Percentiles rank a stretch among this genome's conserved stretches.
phyloP scores from a whole-genome alignment of 2,888 invertebrate genomes.

The Polylopha cassiicola region DNA sequence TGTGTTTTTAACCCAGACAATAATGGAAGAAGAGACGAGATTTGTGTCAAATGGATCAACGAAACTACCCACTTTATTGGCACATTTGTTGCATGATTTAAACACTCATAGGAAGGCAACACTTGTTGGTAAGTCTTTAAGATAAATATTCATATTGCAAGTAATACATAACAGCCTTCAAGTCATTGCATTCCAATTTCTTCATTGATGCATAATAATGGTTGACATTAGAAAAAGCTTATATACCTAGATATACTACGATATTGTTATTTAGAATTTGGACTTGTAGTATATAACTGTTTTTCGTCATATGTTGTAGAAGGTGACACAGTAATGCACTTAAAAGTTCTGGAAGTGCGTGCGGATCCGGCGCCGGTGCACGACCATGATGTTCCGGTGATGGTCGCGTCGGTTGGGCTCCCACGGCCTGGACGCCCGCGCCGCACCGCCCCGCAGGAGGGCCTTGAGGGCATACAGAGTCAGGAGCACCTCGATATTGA shows the following conservation, averaged over 20 bases:
- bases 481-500: slow-evolving; percentile 73
- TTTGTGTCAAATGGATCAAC: slow-evolving; percentile 88
- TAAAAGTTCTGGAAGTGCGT: slow-evolving; percentile 90
- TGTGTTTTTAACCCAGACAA: too few relatives aligned
- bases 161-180: too few relatives aligned
- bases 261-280: too few relatives aligned
- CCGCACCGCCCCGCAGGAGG: slow-evolving; percentile 35
- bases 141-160: slow-evolving; percentile 13
- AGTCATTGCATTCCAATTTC: too few relatives aligned
- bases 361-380: slow-evolving; percentile 88
- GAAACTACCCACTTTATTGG: slow-evolving; percentile 85
- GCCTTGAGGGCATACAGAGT: slow-evolving; percentile 39
- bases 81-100: slow-evolving; percentile 87
- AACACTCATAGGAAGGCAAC: slow-evolving; percentile 88
- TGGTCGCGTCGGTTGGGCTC: slow-evolving; percentile 75
- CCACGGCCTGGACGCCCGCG: slow-evolving; percentile 60
- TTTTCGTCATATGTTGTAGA: slow-evolving; percentile 61
- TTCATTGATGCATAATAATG: too few relatives aligned
- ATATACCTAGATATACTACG: too few relatives aligned
- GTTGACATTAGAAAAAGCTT: too few relatives aligned
- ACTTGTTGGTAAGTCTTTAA: slow-evolving; percentile 77
- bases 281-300: not conserved
- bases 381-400: slow-evolving; percentile 94
- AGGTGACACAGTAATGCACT: slow-evolving; percentile 91
- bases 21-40: slow-evolving; percentile 90